Conservation (phyloP, 2,888 invertebrate genomes). For the Strigamia transsilvanica region DNA sequence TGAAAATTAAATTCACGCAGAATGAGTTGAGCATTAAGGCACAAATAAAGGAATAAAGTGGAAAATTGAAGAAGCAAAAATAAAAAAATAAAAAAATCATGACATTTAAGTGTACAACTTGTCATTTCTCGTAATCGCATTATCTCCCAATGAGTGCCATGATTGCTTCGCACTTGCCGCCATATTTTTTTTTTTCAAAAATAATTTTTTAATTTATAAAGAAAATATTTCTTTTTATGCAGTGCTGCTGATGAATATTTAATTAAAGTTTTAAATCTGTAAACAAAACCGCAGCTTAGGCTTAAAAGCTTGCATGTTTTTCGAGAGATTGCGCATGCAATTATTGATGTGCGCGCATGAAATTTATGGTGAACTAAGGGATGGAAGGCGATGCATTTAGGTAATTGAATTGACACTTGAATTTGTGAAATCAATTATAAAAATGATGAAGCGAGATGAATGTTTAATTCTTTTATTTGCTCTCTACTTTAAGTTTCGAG, state of each 20-base stretch:
- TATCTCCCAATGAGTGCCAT: constrained; percentile 11
- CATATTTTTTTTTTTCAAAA: neutral
- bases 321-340: neutral
- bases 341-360: neutral
- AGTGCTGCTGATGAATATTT: neutral
- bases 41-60: neutral
- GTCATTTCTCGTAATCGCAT: constrained; percentile 11
- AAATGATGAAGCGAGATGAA: too few species aligned
- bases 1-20: neutral
- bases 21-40: neutral
- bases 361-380: neutral
- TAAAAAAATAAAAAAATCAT: neutral
- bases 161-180: constrained; percentile 9
- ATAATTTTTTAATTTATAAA: neutral
- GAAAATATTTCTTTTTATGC: neutral
- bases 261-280: constrained; percentile 5
- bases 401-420: neutral
- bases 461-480: neutral
- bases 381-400: too few species aligned
- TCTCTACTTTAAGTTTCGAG: neutral
- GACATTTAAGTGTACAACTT: neutral
- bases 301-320: neutral
- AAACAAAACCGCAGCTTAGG: constrained; percentile 41
- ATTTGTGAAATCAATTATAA: too few species aligned
- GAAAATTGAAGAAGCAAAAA: neutral